Percentiles rank a stretch among this genome's conserved stretches.
These are phyloP conservation scores for Porites cylindrica DNA, from an alignment of 92 coral and sea anemone species.

Conservation along the genomic window DNA sequence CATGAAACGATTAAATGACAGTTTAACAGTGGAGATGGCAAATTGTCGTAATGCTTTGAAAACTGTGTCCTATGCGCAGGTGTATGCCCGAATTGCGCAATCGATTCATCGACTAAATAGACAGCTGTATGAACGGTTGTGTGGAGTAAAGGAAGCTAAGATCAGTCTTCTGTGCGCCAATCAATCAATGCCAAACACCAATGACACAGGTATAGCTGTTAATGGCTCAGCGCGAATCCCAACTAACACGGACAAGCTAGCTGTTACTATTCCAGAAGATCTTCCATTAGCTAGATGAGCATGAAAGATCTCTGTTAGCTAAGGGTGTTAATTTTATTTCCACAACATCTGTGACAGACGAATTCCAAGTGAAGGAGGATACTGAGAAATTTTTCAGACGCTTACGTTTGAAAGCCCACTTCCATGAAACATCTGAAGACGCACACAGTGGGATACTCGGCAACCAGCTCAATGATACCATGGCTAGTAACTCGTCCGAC, in stretches of 20 bases:
- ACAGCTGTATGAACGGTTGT: not conserved
- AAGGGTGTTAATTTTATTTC: not conserved
- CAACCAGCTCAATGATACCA: not conserved
- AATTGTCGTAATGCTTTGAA: not conserved
- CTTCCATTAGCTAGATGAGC: not conserved
- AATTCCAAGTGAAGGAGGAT: not conserved
- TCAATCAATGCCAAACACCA: not conserved
- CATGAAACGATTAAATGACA: slow-evolving; percentile 4
- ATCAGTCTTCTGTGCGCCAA: not conserved
- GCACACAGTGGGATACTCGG: no score
- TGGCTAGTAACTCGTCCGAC: no score
- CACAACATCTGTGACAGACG: not conserved
- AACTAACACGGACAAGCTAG: slow-evolving; percentile 2
- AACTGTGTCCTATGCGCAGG: not conserved
- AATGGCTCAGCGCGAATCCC: not conserved
- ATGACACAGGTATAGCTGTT: not conserved
- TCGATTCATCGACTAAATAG: not conserved
- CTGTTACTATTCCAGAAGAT: not conserved
- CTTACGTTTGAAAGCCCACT: no score
- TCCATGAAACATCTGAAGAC: no score
- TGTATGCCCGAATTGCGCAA: not conserved
- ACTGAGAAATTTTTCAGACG: not conserved
- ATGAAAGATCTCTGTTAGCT: not conserved
- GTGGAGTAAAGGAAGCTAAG: not conserved
- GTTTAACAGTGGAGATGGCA: slow-evolving; percentile 4